These are phyloP conservation scores for Plagodis dolabraria DNA, from an alignment of 2,888 invertebrate species.

Conservation along the genomic window DNA sequence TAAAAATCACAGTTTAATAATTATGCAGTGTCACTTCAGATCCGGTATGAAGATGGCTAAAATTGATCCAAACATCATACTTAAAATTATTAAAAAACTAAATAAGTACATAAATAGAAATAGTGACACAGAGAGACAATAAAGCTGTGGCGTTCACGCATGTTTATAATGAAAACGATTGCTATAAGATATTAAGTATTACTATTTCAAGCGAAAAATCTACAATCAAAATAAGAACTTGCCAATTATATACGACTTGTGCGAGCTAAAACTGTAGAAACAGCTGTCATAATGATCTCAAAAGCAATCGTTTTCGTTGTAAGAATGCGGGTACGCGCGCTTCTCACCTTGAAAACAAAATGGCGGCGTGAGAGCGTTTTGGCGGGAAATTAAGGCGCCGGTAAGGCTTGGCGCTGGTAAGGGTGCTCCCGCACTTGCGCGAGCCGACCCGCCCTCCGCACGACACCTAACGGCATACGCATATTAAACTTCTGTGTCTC, in stretches of 20 bases:
- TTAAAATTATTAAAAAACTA: conserved; percentile 68
- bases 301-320: conserved; percentile 66
- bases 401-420: conserved; percentile 94
- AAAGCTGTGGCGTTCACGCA: conserved; percentile 77
- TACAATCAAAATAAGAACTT: no score
- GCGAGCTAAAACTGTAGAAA: no score
- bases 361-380: conserved; percentile 81
- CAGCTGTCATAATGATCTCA: not conserved
- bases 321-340: conserved; percentile 71
- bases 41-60: conserved; percentile 68
- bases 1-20: conserved; percentile 84
- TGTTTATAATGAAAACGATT: conserved; percentile 65
- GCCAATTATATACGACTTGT: no score
- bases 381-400: conserved; percentile 88
- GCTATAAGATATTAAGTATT: conserved; percentile 40
- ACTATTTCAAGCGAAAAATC: no score
- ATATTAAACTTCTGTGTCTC: conserved; percentile 73
- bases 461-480: conserved; percentile 90
- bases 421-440: conserved; percentile 98
- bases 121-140: conserved; percentile 79
- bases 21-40: conserved; percentile 83
- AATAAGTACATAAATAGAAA: conserved; percentile 80
- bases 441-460: conserved; percentile 93
- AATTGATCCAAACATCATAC: conserved; percentile 68
- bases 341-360: conserved; percentile 84